Evolutionary conservation across 2,888 invertebrate genomes (phyloP).

Genomic region (Odontothrips loti): DNA sequence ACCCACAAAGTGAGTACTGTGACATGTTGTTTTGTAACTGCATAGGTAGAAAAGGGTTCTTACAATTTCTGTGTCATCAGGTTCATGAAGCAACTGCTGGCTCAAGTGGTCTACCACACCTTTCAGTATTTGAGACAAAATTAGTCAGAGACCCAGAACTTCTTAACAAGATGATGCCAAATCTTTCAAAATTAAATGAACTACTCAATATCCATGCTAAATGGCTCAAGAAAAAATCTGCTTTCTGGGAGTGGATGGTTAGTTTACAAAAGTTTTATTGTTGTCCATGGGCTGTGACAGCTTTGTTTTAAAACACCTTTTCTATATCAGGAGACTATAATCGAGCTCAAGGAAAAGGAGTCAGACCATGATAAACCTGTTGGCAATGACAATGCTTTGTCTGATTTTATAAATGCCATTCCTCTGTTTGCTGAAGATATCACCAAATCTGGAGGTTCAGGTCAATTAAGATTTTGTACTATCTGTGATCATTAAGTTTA

Average conservation of each 20-base stretch:
- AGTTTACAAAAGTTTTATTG: background rate
- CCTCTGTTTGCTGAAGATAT: background rate
- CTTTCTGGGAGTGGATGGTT: constrained; percentile 7
- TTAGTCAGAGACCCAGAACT: background rate
- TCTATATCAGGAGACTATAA: background rate
- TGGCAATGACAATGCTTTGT: background rate
- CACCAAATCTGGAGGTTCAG: background rate
- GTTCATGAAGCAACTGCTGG: constrained; percentile 12
- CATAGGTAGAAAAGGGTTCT: background rate
- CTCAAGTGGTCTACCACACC: constrained; percentile 10
- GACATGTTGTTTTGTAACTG: background rate
- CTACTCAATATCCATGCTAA: background rate
- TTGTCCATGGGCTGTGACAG: background rate
- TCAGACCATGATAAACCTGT: too few species aligned
- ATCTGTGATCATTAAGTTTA: background rate
- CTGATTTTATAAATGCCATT: constrained; percentile 3
- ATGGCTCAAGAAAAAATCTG: constrained; percentile 1
- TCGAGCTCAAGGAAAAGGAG: background rate
- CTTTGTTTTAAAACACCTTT: background rate
- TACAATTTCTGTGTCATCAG: background rate
- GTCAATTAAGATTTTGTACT: background rate
- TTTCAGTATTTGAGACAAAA: constrained; percentile 12
- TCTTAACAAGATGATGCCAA: background rate
- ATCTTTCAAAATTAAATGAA: constrained; percentile 4
- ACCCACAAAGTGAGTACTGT: background rate